Conservation (phyloP, 92 coral and sea anemone genomes). For the Galaxea fascicularis region DNA sequence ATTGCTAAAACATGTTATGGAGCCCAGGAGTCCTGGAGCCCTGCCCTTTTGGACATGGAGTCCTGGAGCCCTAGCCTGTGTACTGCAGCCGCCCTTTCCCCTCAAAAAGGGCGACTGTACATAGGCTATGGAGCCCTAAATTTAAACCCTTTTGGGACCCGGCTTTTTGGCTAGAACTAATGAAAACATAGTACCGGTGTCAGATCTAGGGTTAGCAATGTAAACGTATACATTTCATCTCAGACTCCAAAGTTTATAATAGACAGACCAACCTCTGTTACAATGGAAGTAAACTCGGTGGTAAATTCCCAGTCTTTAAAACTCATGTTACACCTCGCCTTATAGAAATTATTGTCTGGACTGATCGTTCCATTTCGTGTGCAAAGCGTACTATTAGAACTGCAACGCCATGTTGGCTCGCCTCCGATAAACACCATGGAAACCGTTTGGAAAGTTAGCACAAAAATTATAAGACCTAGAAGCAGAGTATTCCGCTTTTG, state of each 20-base stretch:
- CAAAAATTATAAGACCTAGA: conserved; percentile 80
- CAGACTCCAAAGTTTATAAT: background rate
- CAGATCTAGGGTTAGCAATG: too few relatives aligned
- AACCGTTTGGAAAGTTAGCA: conserved; percentile 92
- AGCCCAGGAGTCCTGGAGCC: too few relatives aligned
- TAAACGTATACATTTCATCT: too few relatives aligned
- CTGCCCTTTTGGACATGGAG: too few relatives aligned
- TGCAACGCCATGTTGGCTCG: conserved; percentile 90
- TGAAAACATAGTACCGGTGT: too few relatives aligned
- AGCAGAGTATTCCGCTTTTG: conserved; percentile 86
- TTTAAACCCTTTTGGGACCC: too few relatives aligned
- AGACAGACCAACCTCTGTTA: conserved; percentile 78
- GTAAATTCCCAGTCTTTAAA: conserved; percentile 91
- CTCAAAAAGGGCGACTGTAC: too few relatives aligned
- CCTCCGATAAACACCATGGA: conserved; percentile 95
- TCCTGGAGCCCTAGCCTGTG: too few relatives aligned
- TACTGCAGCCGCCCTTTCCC: too few relatives aligned
- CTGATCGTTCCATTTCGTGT: conserved; percentile 75
- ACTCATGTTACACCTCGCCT: conserved; percentile 83
- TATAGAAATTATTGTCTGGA: conserved; percentile 55
- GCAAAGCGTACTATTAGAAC: conserved; percentile 63
- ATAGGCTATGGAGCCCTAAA: too few relatives aligned
- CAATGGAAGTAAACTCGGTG: conserved; percentile 82
- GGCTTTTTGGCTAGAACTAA: too few relatives aligned
- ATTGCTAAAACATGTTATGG: too few relatives aligned